phyloP scores from a whole-genome alignment of 1,140 invertebrate species.

The Macrocentrus cingulum region DNA sequence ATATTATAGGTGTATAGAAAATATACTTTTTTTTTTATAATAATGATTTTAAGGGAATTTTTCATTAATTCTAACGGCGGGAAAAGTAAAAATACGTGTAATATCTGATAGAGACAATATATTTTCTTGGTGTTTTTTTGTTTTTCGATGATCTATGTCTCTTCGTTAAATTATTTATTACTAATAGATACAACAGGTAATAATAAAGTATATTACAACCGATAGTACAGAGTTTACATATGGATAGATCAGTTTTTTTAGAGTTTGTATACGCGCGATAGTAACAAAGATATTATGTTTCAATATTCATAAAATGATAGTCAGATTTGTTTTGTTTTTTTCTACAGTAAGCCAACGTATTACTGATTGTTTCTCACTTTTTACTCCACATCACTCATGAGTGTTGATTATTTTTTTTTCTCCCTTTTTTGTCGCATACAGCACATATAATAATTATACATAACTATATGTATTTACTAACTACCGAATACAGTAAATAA shows the following conservation, averaged over 20 bases:
- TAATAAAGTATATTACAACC: conserved; percentile 57
- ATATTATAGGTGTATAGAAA: too few relatives aligned
- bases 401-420: not conserved
- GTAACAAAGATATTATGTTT: too few relatives aligned
- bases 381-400: not conserved
- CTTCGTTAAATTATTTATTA: conserved; percentile 26
- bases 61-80: too few relatives aligned
- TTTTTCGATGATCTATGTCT: conserved; percentile 35
- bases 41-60: too few relatives aligned
- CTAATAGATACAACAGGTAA: conserved; percentile 48
- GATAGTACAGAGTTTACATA: conserved; percentile 2
- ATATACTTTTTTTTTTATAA: too few relatives aligned
- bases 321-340: too few relatives aligned
- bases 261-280: too few relatives aligned
- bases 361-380: too few relatives aligned
- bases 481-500: conserved; percentile 25
- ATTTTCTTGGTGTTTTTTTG: conserved; percentile 38
- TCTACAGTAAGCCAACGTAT: too few relatives aligned
- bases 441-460: not conserved
- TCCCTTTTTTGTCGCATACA: not conserved
- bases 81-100: too few relatives aligned
- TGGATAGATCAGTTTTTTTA: conserved; percentile 4
- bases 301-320: too few relatives aligned
- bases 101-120: conserved; percentile 52
- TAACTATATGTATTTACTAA: not conserved